phyloP scores from a whole-genome alignment of 2,888 invertebrate genomes.

The Synergus umbraculus region DNA sequence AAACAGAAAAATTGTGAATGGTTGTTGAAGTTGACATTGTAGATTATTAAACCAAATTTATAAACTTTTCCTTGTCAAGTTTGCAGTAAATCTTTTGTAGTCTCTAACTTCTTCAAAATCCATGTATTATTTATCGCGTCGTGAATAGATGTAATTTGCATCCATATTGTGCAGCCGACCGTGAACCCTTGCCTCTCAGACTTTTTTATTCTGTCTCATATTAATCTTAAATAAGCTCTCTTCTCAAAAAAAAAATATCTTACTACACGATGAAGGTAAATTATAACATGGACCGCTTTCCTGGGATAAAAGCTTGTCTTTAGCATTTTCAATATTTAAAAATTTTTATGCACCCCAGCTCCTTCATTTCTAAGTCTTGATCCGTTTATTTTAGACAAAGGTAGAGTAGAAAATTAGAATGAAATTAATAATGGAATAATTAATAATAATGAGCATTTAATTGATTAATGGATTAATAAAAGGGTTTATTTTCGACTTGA shows the following conservation, averaged over 20 bases:
- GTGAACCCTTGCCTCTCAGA: constrained; percentile 12
- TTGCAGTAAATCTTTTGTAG: not conserved
- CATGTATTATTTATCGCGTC: constrained; percentile 28
- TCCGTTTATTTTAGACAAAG: no score
- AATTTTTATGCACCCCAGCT: no score
- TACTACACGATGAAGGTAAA: not conserved
- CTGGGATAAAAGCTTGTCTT: not conserved
- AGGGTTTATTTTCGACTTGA: not conserved
- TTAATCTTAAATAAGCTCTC: constrained; percentile 1
- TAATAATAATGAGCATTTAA: no score
- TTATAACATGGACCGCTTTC: not conserved
- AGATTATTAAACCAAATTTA: not conserved
- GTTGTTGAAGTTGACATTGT: no score
- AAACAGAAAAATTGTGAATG: no score
- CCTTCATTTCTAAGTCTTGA: no score
- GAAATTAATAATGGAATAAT: no score
- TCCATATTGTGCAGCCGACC: constrained; percentile 18
- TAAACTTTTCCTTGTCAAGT: not conserved
- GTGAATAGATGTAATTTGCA: constrained; percentile 23
- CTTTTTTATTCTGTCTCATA: constrained; percentile 8
- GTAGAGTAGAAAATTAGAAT: no score
- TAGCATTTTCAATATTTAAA: not conserved
- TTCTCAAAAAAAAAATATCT: not conserved
- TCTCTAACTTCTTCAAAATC: not conserved
- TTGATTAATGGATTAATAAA: not conserved